Evolutionary conservation across 2,113 vertebrate species (phyloP), one percentile per base, ranked within the genome.

Genomic region (Amblyopsis rosae): DNA sequence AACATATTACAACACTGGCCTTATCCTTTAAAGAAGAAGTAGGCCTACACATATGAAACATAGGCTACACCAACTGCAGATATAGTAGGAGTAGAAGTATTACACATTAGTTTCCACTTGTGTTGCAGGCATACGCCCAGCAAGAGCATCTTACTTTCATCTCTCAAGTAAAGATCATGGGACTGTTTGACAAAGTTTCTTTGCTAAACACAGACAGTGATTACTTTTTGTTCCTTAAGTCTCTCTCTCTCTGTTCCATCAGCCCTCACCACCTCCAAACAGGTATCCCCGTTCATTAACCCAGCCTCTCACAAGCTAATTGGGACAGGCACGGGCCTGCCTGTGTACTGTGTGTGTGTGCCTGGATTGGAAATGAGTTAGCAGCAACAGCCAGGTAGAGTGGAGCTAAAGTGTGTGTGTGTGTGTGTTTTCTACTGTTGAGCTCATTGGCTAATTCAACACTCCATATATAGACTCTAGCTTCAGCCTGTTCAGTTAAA

Each of bases 221-320:
- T 54, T 65, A 57, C 59, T 62, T 70, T 26, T 26, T 26, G 2
- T 26, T 26, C 26, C n/a, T 60, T 33, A 13, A 51, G 56, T 16
- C 33, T 26, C 19, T 33, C 26, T 33, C 57, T 16, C 0, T 35
- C 48, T 16, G 46, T 62, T 61, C 9, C 35, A 61, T 15, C 67
- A 26, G 55, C 32, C 32, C 71, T 73, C 26, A 67, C 48, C 62
- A 62, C 59, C 68, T 56, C 54, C 65, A 13, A 16, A 49, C 15
- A 85, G 72, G 35, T 70, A 55, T 75, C 13, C 71, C 67, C 59
- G 73, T 69, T 86, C 71, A 79, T 79, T 70, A 69, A 74, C 62
- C 55, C 57, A 66, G 58, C 51, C 17, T 6, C 69, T 71, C 62
- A 57, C 49, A 15, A 26, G 68, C 62, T 70, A 77, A 66, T 69